Conservation (phyloP, 2,888 invertebrate species). For the Ornithoptera priamus region DNA sequence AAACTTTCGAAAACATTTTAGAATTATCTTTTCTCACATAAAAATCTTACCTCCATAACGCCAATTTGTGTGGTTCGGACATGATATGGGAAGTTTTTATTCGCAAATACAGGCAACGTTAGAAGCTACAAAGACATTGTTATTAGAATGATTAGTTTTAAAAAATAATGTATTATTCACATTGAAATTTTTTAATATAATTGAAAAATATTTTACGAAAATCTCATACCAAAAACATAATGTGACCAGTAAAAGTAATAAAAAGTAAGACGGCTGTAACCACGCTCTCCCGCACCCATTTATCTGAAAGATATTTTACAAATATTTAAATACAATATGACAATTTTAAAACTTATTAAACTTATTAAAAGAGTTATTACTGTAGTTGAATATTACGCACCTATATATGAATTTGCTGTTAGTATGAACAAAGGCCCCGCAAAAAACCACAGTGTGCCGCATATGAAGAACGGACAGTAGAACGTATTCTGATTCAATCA, state of each 20-base stretch:
- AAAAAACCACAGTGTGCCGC: slow-evolving; percentile 93
- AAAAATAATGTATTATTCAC: not conserved
- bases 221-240: slow-evolving; percentile 83
- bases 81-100: slow-evolving; percentile 94
- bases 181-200: not conserved
- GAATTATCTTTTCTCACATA: not conserved
- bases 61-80: slow-evolving; percentile 91
- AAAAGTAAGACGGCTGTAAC: slow-evolving; percentile 84
- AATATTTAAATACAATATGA: not conserved
- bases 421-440: slow-evolving; percentile 89
- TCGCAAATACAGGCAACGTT: slow-evolving; percentile 91
- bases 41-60: slow-evolving; percentile 79
- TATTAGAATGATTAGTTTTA: slow-evolving; percentile 33
- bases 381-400: slow-evolving; percentile 40
- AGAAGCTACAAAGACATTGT: slow-evolving; percentile 77
- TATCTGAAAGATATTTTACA: slow-evolving; percentile 51
- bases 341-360: not conserved
- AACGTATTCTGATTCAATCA: slow-evolving; percentile 79
- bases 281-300: slow-evolving; percentile 88
- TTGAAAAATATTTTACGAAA: not conserved
- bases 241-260: slow-evolving; percentile 84
- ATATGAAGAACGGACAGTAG: slow-evolving; percentile 90
- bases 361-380: not conserved
- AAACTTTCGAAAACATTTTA: not conserved
- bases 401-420: slow-evolving; percentile 88